phyloP scores from a whole-genome alignment of 2,888 invertebrate species.

The Cataglyphis albicans region DNA sequence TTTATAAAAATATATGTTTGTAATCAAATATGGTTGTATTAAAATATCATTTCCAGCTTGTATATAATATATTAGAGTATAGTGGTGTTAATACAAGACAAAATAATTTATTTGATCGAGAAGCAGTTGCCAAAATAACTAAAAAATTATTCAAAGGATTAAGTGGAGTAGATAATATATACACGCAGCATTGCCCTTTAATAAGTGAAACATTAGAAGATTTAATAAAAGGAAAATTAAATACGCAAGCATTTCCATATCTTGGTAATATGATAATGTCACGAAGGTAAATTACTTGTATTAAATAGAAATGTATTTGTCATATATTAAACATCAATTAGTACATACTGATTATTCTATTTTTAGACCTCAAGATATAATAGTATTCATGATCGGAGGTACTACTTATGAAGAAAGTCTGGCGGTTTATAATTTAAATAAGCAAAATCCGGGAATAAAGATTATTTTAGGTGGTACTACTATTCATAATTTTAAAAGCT shows the following conservation, averaged over 20 bases:
- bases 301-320: not conserved
- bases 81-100: conserved; percentile 94
- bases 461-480: conserved; percentile 96
- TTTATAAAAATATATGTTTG: not conserved
- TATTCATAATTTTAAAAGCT: conserved; percentile 94
- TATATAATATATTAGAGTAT: conserved; percentile 92
- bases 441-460: conserved; percentile 91
- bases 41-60: conserved; percentile 85
- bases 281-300: conserved; percentile 86
- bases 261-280: conserved; percentile 87
- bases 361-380: conserved; percentile 94
- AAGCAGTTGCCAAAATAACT: conserved; percentile 95
- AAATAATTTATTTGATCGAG: conserved; percentile 93
- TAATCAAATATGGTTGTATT: too few relatives aligned
- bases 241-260: conserved; percentile 94
- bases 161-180: conserved; percentile 99
- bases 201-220: conserved; percentile 96
- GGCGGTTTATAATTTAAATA: conserved; percentile 93
- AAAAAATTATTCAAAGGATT: conserved; percentile 95
- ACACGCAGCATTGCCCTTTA: conserved; percentile 98
- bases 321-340: conserved; percentile 4
- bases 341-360: conserved; percentile 1
- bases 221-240: conserved; percentile 95
- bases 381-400: conserved; percentile 98
- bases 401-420: conserved; percentile 98